Percentiles rank a stretch among this genome's conserved stretches.
Evolutionary conservation across 1,140 invertebrate genomes (phyloP).

Genomic region (Bombus pascuorum): DNA sequence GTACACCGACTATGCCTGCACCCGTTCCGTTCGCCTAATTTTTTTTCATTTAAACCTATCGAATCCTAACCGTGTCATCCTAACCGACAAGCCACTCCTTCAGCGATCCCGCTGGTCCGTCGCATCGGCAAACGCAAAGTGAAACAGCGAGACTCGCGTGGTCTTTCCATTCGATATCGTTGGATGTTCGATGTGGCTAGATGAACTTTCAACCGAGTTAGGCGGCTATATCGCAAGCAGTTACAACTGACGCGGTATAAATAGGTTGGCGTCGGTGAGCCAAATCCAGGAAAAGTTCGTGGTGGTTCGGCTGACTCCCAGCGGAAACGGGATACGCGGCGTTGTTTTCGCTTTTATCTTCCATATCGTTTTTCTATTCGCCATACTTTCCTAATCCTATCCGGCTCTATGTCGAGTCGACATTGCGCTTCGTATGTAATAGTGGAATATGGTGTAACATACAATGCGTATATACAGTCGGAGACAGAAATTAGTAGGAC

Average conservation of each 20-base stretch:
- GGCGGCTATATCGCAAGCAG: slow-evolving; percentile 28
- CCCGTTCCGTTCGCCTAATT: neutral
- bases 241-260: slow-evolving; percentile 57
- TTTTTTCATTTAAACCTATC: neutral
- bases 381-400: neutral
- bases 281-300: slow-evolving; percentile 60
- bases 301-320: neutral
- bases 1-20: neutral
- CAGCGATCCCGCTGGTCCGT: neutral
- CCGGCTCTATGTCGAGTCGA: no score
- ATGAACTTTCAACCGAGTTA: slow-evolving; percentile 35
- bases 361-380: neutral
- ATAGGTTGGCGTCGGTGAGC: slow-evolving; percentile 49
- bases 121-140: neutral
- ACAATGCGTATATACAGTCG: no score
- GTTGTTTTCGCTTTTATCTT: neutral
- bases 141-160: neutral
- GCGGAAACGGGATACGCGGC: neutral
- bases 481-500: no score
- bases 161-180: slow-evolving; percentile 40
- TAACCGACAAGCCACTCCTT: no score
- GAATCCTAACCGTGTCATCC: no score
- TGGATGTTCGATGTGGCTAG: slow-evolving; percentile 14
- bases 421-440: no score
- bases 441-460: no score